Conservation (phyloP, 2,797 vertebrate species). For the Hypotaenidia okinawae region DNA sequence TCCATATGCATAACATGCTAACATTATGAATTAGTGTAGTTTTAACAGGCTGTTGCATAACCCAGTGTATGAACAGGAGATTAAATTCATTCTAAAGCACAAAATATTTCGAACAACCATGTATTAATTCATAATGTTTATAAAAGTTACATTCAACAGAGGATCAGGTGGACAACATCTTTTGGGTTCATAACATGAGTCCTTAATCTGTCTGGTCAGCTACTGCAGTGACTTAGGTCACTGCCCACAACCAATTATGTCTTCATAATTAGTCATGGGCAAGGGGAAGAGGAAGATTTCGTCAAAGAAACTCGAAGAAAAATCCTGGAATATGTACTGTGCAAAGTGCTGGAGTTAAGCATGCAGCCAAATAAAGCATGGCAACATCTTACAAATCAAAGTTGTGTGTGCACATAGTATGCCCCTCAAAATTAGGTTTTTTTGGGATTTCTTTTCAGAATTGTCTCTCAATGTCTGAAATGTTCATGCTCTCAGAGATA, state of each 20-base stretch:
- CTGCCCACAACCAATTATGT: too few relatives aligned
- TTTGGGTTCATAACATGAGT: neutral
- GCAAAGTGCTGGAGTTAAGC: neutral
- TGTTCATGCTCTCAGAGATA: neutral
- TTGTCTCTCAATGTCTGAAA: neutral
- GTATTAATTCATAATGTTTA: rapidly evolving
- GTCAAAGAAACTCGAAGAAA: neutral
- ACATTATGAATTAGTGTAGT: neutral
- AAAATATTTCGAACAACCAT: neutral
- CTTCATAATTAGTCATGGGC: neutral
- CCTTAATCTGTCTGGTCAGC: neutral
- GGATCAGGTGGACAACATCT: rapidly evolving
- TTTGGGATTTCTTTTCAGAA: neutral
- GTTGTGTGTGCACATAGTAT: rapidly evolving
- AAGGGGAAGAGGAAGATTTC: neutral
- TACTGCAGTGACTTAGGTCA: neutral
- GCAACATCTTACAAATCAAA: neutral
- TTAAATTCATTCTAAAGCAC: neutral
- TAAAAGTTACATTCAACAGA: neutral
- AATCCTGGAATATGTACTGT: neutral
- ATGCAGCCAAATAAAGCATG: neutral
- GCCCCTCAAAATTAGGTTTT: too few relatives aligned
- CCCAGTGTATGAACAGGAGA: neutral
- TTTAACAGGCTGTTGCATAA: neutral
- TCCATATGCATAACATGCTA: neutral